Base-by-base conservation (phyloP, 1,140 invertebrate species). In the Chlorops oryzae region DNA sequence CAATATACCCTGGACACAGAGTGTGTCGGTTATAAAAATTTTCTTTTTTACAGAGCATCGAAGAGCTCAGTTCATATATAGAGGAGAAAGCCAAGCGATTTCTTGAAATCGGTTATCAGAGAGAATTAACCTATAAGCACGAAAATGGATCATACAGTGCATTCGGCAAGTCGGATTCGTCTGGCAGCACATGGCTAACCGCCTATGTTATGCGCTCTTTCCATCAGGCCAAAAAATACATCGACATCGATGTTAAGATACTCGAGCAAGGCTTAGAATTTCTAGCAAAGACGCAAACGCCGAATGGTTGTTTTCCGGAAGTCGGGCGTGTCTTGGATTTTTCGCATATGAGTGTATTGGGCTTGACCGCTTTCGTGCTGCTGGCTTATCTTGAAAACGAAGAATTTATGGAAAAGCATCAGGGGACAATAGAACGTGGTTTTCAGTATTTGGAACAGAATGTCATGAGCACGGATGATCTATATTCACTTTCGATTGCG, bases 101-200 rank as follows among this genome's bases (percentile, higher is more conserved):
- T 27, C 21, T 43, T 21, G 85, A 92, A 67, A 79, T 76, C 52
- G 90, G 90, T 10, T 92, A 93, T 66, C 93, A 97, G 69, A 79
- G 90, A 54, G 85, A 97, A 65, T 76, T 98, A 59, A 91, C 85
- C 1, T 98, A 90, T 66, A 83, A 82, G 52, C 83, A 87, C 51
- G 59, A 72, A 2, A 92, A 98, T 71, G 91, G 92, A 5, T 96
- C 92, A 0, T 98, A 96, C 72, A 91, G 90, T 65, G 86, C 89
- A 78, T 95, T 93, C 70, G 90, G 90, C 43, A 10, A 38, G 1
- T 41, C 23, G 17, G 47, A 38, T 21, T 3, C 4, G 0, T 79
- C 75, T 47, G 89, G 94, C n/a, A 93, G 89, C 65, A 88, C 91
- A 20, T 98, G 92, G 92, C 77, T 98, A 52, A 98, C 95, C 7